A percentile compares a stretch with the other conserved stretches of the same genome.
phyloP scores from a whole-genome alignment of 2,888 invertebrate genomes.

The Pyrochroa serraticornis region DNA sequence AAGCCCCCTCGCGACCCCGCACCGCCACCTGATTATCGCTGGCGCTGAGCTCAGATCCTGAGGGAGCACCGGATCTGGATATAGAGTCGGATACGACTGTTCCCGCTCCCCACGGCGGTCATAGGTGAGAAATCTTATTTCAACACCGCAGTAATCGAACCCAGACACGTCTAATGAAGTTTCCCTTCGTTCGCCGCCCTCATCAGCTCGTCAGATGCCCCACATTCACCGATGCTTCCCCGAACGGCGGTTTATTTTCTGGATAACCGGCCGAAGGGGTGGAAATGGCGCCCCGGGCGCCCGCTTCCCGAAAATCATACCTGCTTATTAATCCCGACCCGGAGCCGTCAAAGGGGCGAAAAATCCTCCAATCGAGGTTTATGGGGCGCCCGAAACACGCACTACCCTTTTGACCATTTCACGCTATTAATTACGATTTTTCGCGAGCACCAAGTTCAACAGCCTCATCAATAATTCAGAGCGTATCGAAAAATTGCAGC shows the following conservation, averaged over 20 bases:
- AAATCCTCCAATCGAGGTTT: too few relatives aligned
- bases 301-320: too few relatives aligned
- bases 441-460: too few relatives aligned
- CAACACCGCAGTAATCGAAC: constrained; percentile 53
- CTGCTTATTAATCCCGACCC: too few relatives aligned
- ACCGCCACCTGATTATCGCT: constrained; percentile 37
- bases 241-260: background rate
- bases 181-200: constrained; percentile 37
- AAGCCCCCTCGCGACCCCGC: background rate
- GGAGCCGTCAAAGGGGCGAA: too few relatives aligned
- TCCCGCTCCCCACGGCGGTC: constrained; percentile 41
- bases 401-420: too few relatives aligned
- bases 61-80: constrained; percentile 34
- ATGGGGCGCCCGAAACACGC: too few relatives aligned
- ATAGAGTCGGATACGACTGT: constrained; percentile 33
- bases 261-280: too few relatives aligned
- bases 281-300: too few relatives aligned
- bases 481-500: too few relatives aligned
- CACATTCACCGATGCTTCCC: constrained; percentile 6
- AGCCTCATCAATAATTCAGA: too few relatives aligned
- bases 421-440: too few relatives aligned
- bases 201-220: constrained; percentile 34
- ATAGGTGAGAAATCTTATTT: constrained; percentile 58
- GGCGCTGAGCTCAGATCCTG: constrained; percentile 45
- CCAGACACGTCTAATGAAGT: constrained; percentile 57